Base-by-base conservation (phyloP, 2,797 vertebrate genomes). In the Peromyscus nudipes region DNA sequence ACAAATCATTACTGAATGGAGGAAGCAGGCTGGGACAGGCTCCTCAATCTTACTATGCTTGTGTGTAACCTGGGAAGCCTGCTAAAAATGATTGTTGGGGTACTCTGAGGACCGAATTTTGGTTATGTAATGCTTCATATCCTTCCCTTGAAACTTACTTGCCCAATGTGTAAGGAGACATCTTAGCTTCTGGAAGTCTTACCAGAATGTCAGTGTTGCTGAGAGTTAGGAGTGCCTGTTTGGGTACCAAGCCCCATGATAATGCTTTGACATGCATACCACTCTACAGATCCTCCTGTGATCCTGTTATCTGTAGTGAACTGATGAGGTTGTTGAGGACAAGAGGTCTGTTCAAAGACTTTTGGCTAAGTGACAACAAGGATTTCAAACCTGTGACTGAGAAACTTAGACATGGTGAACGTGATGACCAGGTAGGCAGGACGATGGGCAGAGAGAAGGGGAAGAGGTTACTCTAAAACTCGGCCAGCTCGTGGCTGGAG, bases 121-220 rank as follows among this genome's bases (percentile, higher is more conserved):
- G 73, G 76, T 46, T n/a, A 83, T 83, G 6, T 6, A 7, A 52
- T 60, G 34, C 89, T 84, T 84, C 43, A 2, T 37, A 62, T 71
- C 62, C 73, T 40, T 76, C 14, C 29, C 6, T 49, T 43, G 11
- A 52, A 90, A 40, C 65, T 69, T 92, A 4, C 46, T 75, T 95
- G 79, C 65, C 80, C 81, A 19, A 73, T 76, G 92, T 64, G 31
- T 27, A 49, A 79, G 37, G 43, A 52, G 40, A 73, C n/a, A 14
- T 34, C 88, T 29, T 62, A 75, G 76, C 34, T n/a, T 83, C 73
- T 83, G 80, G n/a, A 80, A 89, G 49, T 79, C 62, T 64, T 94
- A 64, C 60, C 65, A 71, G 92, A 79, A 55, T 46, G 31, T 69
- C 75, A 46, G 0, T 73, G 43, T 31, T 23, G 27, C 1, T 69